Evolutionary conservation across 1,140 invertebrate genomes (phyloP), one percentile per base, ranked within the genome.

Genomic region (Drosophila tani): DNA sequence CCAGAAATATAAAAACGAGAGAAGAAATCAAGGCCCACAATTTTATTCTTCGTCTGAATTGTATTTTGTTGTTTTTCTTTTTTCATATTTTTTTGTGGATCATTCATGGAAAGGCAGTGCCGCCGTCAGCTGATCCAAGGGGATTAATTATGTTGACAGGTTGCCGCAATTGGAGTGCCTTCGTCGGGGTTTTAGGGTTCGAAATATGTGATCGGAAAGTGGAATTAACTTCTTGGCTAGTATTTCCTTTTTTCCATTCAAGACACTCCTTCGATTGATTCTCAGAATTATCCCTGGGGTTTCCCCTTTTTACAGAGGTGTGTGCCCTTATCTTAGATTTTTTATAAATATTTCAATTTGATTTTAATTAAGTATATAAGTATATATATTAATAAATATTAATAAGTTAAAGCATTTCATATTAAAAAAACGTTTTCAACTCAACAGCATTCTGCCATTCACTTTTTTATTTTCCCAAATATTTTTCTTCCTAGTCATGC

Each of bases 141-240:
- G 85, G 69, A 84, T 88, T 88, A 84, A 88, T 88, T 90, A 90
- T 79, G 84, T 84, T 90, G 84, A 88, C 84, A 88, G 85, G 84
- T 90, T 87, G 70, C 63, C 58, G 70, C 81, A 66, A 78, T 68
- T 78, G 55, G 67, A 69, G 81, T 67, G 78, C 46, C 49, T 24
- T 71, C 27, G 14, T 24, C 32, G 35, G 19, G 15, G 5, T 24
- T 32, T 8, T 15, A 24, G 50, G 63, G 41, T 24, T 59, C 21
- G n/a, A 51, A 75, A 17, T 21, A 56, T 81, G 79, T 63, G 69
- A 21, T 70, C 59, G 38, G 51, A 82, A 75, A 63, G 43, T 32
- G 40, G 81, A 53, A 84, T 80, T 67, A 85, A 81, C 64, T 84
- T 53, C 62, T 15, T 15, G 21, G 15, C 9, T 43, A 41, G 32